Base-by-base conservation (phyloP, 2,797 vertebrate genomes). In the Phataginus tetradactyla region DNA sequence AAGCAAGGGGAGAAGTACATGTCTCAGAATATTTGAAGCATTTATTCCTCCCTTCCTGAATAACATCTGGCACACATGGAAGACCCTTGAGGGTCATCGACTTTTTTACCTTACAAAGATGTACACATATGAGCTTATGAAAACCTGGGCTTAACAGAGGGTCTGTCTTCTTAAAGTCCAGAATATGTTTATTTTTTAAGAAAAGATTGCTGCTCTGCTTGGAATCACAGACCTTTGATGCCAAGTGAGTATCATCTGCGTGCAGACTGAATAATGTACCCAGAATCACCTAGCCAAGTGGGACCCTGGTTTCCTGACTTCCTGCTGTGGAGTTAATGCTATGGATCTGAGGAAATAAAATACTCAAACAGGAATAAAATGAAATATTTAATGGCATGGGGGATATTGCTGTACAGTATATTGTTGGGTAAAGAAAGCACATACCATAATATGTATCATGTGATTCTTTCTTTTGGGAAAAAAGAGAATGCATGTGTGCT, bases 321-420 rank as follows among this genome's bases (percentile, higher is more conserved):
- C 5, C 32, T 51, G 2, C 66, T 72, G 68, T 81, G 29, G 34
- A 90, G 25, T 7, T 78, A 23, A 90, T 25, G 23, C n/a, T 42
- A 18, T 17, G 42, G 21, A 42, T 66, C 79, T 59, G 7, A 68
- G 12, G 63, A 97, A 69, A 81, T 69, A 91, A 91, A 42, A 91
- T n/a, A 72, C 25, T 74, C 21, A 72, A 71, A 84, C 18, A 90
- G 84, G 13, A 95, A 91, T 86, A 42, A 93, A 61, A 66, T 21
- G 15, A 91, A 81, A 68, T 64, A 77, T 14, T n/a, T 20, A 53
- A 91, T 45, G 63, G 15, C 7, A 37, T 27, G 4, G 23, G 53
- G 25, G 34, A 72, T 74, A 89, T 74, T 21, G 79, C 90, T 72
- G 55, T 45, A 45, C 13, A 53, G 34, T 12, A 42, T 12, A 75